Evolutionary conservation across 2,797 vertebrate genomes (phyloP), one percentile per base, ranked within the genome.

Genomic region (Pogonophryne albipinna): DNA sequence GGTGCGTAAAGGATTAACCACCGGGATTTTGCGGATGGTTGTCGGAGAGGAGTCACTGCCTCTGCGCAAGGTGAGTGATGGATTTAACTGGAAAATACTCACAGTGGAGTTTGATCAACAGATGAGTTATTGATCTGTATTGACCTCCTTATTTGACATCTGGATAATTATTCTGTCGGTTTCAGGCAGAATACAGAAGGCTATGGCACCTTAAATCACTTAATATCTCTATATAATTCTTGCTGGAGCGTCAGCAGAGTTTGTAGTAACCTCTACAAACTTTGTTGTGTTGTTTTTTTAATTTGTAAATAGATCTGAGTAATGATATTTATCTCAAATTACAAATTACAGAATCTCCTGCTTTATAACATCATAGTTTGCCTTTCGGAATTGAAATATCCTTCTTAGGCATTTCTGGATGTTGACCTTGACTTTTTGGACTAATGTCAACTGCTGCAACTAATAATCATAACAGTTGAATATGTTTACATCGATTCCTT

Each of bases 11-110:
- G 83, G 90, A 90, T 74, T 74, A 53, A 44, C 78, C 72, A 53
- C 73, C 13, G 66, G 76, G 90, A 31, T 75, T 57, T 66, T 82
- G 79, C 90, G 91, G 84, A 93, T 93, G 91, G 89, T 92, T 83
- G 85, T 80, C 87, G 89, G 72, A 86, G 91, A 91, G 91, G 86
- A 83, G 83, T 84, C 89, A 7, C 68, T 83, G 85, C 86, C 89
- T 89, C 85, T 85, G 86, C 81, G 72, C 88, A 88, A 93, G 93
- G 93, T 94, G 89, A 94, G 93, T 76, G 86, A 88, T 81, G 87
- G 72, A 83, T 61, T 31, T 7, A 17, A 27, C 0, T 58, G 45
- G 9, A 10, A 27, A 42, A 66, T 5, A 61, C 52, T 41, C 64
- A 67, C 71, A 12, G 59, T 9, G 4, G 34, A 76, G 61, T 83